These are phyloP conservation scores for Epinephelus lanceolatus DNA, from an alignment of 2,113 vertebrate genomes.

Conservation along the genomic window DNA sequence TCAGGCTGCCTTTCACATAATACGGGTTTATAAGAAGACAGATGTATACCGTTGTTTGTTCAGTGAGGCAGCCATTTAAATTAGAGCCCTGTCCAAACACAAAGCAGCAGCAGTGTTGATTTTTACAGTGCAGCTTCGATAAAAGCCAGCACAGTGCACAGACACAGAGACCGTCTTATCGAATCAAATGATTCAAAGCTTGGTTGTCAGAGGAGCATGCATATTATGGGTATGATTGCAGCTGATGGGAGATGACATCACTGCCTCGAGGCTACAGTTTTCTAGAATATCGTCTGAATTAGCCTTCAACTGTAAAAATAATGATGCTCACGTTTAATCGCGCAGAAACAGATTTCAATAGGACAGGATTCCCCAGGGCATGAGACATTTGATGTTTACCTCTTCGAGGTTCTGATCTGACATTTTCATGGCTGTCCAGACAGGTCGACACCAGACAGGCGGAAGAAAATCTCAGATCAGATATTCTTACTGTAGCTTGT, in stretches of 20 bases:
- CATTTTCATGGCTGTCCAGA: conserved; percentile 32
- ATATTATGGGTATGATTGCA: background rate
- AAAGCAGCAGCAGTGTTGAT: background rate
- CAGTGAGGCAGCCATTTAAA: conserved; percentile 22
- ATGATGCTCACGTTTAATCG: conserved; percentile 12
- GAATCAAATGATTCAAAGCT: conserved; percentile 13
- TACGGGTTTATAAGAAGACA: background rate
- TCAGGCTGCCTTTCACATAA: conserved; percentile 9
- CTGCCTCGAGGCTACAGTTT: conserved; percentile 14
- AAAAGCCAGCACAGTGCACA: conserved; percentile 9
- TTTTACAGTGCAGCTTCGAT: conserved; percentile 17
- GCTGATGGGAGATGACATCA: conserved; percentile 11
- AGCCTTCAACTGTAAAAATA: conserved; percentile 26
- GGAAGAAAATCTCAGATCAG: background rate
- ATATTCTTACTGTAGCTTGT: background rate
- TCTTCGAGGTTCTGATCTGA: conserved; percentile 35
- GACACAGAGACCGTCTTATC: background rate
- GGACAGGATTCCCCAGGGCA: background rate
- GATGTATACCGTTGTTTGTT: conserved; percentile 9
- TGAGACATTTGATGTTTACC: conserved; percentile 27
- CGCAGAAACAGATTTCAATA: background rate
- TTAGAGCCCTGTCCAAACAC: background rate
- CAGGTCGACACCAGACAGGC: background rate
- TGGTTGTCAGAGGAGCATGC: conserved; percentile 15
- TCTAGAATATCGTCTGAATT: conserved; percentile 29